phyloP scores from a whole-genome alignment of 2,888 invertebrate species.

The Exocentrus adspersus region DNA sequence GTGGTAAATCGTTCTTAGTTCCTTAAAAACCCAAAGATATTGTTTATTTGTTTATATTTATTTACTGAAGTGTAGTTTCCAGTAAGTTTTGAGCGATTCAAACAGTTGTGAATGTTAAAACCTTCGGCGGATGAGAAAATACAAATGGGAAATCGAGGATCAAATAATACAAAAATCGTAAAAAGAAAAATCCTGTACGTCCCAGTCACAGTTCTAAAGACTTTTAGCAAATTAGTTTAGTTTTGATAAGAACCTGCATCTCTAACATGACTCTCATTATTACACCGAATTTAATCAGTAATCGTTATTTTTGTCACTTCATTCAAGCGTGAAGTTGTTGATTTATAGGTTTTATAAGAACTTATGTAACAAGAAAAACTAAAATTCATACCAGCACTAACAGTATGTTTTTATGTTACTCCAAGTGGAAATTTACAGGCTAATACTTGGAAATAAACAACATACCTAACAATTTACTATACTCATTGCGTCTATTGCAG shows the following conservation, averaged over 20 bases:
- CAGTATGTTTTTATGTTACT: neutral
- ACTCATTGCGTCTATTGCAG: neutral
- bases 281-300: neutral
- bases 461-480: too few relatives aligned
- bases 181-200: neutral
- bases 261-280: neutral
- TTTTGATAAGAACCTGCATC: neutral
- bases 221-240: neutral
- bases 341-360: neutral
- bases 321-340: neutral
- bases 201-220: neutral
- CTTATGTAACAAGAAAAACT: neutral
- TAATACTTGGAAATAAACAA: too few relatives aligned
- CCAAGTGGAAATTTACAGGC: neutral
- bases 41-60: slow-evolving; percentile 8
- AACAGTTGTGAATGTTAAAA: neutral
- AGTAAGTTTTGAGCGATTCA: too few relatives aligned
- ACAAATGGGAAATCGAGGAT: neutral
- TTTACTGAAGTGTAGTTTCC: neutral
- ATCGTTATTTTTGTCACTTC: neutral
- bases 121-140: neutral
- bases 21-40: slow-evolving; percentile 1
- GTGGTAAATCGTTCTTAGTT: slow-evolving; percentile 9
- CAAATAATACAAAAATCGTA: neutral
- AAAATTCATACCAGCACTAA: neutral